phyloP scores from a whole-genome alignment of 2,888 invertebrate genomes.

The Dicycla oo region DNA sequence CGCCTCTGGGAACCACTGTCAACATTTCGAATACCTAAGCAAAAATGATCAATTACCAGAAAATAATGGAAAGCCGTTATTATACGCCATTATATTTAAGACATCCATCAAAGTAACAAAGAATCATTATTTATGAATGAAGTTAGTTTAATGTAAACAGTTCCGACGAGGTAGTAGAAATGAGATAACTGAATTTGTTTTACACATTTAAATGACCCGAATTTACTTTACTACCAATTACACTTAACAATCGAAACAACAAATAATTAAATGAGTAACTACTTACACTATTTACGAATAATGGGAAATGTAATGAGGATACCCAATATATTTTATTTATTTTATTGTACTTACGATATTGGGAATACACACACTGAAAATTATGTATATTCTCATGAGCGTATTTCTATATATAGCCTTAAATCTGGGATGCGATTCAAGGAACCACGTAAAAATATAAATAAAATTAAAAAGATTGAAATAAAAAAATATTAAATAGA shows the following conservation, averaged over 20 bases:
- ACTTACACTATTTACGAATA: background rate
- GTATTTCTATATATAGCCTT: conserved; percentile 19
- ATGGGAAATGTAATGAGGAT: conserved; percentile 3
- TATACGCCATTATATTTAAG: conserved; percentile 8
- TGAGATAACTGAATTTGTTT: background rate
- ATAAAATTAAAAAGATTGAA: too few species aligned
- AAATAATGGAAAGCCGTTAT: background rate
- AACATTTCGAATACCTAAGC: background rate
- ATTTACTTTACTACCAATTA: background rate
- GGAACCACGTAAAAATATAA: conserved; percentile 21
- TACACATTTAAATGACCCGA: too few species aligned
- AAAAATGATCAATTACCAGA: conserved; percentile 21
- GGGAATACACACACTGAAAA: background rate
- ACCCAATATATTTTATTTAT: conserved; percentile 1
- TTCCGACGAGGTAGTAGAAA: background rate
- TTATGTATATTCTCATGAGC: conserved; percentile 20
- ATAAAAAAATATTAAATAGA: too few species aligned
- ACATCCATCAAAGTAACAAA: conserved; percentile 13
- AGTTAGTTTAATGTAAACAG: conserved; percentile 3
- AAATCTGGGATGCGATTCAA: conserved; percentile 19
- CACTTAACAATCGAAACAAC: background rate
- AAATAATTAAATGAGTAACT: conserved; percentile 3
- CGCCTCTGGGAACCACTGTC: conserved; percentile 13
- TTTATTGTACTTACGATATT: background rate
- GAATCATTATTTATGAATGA: conserved; percentile 20